A percentile compares a stretch with the other conserved stretches of the same genome.
These are phyloP conservation scores for Jaculus jaculus DNA, from an alignment of 2,113 vertebrate species.

Conservation along the genomic window DNA sequence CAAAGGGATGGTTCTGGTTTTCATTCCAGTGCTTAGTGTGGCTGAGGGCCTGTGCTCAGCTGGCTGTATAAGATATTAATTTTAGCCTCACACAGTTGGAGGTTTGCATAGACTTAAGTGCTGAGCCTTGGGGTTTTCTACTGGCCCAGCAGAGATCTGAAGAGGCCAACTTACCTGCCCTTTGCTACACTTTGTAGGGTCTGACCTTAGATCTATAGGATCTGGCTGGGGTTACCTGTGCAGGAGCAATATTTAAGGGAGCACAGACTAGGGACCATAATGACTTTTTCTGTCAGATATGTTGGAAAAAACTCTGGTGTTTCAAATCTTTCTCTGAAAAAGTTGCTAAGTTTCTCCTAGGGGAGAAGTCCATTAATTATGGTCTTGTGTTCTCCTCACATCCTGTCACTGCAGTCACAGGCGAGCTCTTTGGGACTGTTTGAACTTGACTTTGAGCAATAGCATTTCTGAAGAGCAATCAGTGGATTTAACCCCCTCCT, in stretches of 20 bases:
- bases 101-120: background rate
- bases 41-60: background rate
- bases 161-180: background rate
- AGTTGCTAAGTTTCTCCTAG: conserved; percentile 56
- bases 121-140: background rate
- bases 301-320: background rate
- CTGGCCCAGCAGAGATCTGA: background rate
- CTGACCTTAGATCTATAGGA: background rate
- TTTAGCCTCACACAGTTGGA: conserved; percentile 9
- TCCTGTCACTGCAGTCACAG: conserved; percentile 23
- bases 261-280: background rate
- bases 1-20: background rate
- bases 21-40: conserved; percentile 10
- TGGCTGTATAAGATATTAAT: conserved; percentile 20
- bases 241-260: background rate
- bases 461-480: conserved; percentile 56
- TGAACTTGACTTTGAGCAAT: conserved; percentile 53
- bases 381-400: conserved; percentile 43
- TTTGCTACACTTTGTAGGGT: background rate
- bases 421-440: conserved; percentile 53
- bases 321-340: conserved; percentile 31
- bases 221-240: background rate
- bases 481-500: conserved; percentile 53
- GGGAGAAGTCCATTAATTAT: conserved; percentile 23
- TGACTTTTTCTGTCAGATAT: conserved; percentile 9